Evolutionary conservation across 2,113 vertebrate species (phyloP).

Genomic region (Dromas ardeola): DNA sequence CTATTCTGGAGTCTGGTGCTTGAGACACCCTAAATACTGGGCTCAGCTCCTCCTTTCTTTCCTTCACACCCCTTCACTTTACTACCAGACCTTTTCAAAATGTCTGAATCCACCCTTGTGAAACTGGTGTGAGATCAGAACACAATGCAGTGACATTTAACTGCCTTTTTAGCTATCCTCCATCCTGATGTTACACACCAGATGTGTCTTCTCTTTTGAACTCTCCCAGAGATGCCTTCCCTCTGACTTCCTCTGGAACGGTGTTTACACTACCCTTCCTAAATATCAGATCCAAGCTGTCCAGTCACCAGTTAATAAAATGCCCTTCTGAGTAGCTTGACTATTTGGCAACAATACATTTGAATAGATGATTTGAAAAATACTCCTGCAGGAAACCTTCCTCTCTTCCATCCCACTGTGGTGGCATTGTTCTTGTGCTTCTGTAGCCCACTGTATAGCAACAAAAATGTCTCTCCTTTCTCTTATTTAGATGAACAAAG

Average conservation of each 20-base stretch:
- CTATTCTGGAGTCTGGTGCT: neutral
- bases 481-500: neutral
- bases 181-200: neutral
- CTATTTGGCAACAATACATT: neutral
- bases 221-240: neutral
- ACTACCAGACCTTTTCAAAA: neutral
- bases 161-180: neutral
- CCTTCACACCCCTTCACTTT: neutral
- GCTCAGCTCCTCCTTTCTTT: neutral
- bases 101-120: fast-evolving
- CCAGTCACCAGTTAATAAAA: neutral
- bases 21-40: neutral
- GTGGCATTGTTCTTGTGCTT: neutral
- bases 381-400: neutral
- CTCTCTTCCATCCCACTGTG: neutral
- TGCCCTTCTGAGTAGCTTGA: neutral
- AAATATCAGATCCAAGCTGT: neutral
- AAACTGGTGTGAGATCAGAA: neutral
- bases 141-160: neutral
- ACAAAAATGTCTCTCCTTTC: neutral
- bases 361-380: neutral
- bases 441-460: neutral
- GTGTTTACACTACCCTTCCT: neutral
- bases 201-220: neutral
- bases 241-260: neutral